These are phyloP conservation scores for Nettapus auritus DNA, from an alignment of 2,113 vertebrate species.

Conservation along the genomic window DNA sequence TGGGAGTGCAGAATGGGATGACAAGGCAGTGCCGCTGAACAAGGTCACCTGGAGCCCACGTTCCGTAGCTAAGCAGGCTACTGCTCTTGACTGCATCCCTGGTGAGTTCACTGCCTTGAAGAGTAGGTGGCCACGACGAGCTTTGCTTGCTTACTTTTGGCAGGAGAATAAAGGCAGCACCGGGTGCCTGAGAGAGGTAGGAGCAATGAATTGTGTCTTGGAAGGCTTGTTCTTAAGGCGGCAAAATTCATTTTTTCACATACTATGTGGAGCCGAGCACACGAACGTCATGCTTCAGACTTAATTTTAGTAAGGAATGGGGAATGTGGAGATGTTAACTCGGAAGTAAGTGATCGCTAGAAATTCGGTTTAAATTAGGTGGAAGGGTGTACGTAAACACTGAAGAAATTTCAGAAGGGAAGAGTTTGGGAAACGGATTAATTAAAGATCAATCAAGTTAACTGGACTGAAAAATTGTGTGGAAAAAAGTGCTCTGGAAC, in stretches of 20 bases:
- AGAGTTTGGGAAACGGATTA: not conserved
- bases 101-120: not conserved
- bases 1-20: not conserved
- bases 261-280: not conserved
- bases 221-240: not conserved
- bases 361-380: not conserved
- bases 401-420: not conserved
- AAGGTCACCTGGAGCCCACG: constrained; percentile 2
- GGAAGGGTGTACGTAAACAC: not conserved
- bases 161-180: not conserved
- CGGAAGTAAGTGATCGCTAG: not conserved
- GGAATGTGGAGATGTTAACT: not conserved
- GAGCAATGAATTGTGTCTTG: not conserved
- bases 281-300: not conserved
- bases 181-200: not conserved
- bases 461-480: not conserved
- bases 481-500: not conserved
- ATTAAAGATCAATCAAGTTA: not conserved
- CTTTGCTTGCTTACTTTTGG: not conserved
- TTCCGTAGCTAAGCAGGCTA: not conserved
- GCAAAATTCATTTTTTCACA: not conserved
- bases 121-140: not conserved
- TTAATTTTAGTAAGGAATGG: not conserved
- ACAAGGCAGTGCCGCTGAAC: not conserved
- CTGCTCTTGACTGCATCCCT: not conserved